Percentiles rank a stretch among this genome's conserved stretches.
Evolutionary conservation across 2,113 vertebrate species (phyloP).

Genomic region (Turdus rufiventris): DNA sequence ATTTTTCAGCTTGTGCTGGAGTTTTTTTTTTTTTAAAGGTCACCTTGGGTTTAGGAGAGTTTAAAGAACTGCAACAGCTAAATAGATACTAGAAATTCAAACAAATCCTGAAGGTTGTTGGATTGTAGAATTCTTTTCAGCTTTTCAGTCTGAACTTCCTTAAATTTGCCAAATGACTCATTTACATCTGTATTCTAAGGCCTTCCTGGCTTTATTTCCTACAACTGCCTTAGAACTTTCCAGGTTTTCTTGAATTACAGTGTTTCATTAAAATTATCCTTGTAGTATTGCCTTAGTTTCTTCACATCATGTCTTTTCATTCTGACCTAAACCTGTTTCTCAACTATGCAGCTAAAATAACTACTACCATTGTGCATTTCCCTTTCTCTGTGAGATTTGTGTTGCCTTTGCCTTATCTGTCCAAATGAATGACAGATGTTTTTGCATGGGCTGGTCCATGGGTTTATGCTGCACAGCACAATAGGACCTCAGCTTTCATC

Average conservation of each 20-base stretch:
- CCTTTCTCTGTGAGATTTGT: neutral
- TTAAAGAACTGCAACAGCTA: constrained; percentile 48
- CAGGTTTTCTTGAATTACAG: constrained; percentile 18
- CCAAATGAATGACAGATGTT: neutral
- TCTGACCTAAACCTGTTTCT: neutral
- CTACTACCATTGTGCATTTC: neutral
- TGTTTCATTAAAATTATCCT: neutral
- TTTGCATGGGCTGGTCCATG: neutral
- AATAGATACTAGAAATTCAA: constrained; percentile 49
- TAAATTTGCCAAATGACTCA: constrained; percentile 22
- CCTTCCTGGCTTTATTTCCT: constrained; percentile 2
- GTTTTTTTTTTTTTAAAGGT: constrained; percentile 32
- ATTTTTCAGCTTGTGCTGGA: neutral
- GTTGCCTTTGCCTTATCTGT: neutral
- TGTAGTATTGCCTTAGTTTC: neutral
- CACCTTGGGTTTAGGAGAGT: constrained; percentile 45
- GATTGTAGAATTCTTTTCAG: constrained; percentile 20
- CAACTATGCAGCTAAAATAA: neutral
- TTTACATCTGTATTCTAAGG: constrained; percentile 27
- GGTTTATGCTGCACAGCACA: neutral
- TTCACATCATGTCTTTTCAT: neutral
- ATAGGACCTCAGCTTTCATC: neutral
- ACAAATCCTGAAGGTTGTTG: constrained; percentile 27
- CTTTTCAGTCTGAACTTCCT: constrained; percentile 33
- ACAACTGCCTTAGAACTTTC: neutral